These are phyloP conservation scores for Drosophila pegasa DNA, from an alignment of 2,888 invertebrate genomes.

Conservation along the genomic window DNA sequence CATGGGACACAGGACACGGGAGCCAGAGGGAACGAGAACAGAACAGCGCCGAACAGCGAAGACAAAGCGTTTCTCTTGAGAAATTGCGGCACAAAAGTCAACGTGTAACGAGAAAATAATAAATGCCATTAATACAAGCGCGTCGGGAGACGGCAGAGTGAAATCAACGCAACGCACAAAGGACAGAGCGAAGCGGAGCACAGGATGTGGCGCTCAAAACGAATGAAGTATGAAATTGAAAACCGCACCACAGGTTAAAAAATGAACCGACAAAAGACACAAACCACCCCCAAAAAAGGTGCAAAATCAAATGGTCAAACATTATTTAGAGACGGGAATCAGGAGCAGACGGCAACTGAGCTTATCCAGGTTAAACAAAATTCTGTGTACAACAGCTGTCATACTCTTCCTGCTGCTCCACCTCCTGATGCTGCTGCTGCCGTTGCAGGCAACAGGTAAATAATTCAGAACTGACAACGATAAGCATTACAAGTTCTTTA, in stretches of 20 bases:
- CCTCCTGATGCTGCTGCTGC: neutral
- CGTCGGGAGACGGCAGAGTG: constrained; percentile 29
- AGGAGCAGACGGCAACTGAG: neutral
- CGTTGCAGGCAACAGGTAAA: constrained; percentile 30
- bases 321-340: constrained; percentile 39
- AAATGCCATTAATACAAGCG: constrained; percentile 81
- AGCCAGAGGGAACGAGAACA: neutral
- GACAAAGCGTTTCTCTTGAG: constrained; percentile 57
- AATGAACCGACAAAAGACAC: constrained; percentile 22
- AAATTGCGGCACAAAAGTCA: constrained; percentile 82
- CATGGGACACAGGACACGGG: constrained; percentile 5
- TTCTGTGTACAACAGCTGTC: constrained; percentile 3
- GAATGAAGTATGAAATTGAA: constrained; percentile 82
- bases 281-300: constrained; percentile 22
- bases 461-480: constrained; percentile 9
- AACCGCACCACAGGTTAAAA: constrained; percentile 66
- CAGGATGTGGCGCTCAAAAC: constrained; percentile 59
- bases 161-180: constrained; percentile 14
- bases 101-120: constrained; percentile 83
- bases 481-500: constrained; percentile 2
- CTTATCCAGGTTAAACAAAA: constrained; percentile 2
- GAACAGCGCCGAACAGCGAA: constrained; percentile 4
- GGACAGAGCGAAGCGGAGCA: constrained; percentile 34
- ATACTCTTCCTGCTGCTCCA: neutral
- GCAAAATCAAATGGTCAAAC: constrained; percentile 56